Percentiles rank a stretch among this genome's conserved stretches.
Conservation (phyloP, 2,113 vertebrate species). For the Beaufortia kweichowensis region DNA sequence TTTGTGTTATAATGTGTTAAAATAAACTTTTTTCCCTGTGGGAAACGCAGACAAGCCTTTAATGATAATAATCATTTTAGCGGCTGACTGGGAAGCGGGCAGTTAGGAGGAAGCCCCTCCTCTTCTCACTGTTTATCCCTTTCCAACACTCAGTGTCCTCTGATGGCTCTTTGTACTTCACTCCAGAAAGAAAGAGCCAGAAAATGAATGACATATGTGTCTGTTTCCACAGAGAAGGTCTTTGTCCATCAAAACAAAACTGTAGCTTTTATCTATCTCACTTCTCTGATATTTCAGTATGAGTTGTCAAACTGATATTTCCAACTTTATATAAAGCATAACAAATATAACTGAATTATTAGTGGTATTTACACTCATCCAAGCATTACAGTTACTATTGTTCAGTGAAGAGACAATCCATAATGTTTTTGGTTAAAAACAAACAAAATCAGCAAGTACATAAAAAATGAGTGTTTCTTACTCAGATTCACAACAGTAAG, state of each 20-base stretch:
- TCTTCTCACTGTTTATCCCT: conserved; percentile 12
- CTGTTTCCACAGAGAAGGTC: conserved; percentile 3
- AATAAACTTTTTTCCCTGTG: conserved; percentile 61
- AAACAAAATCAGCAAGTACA: no score
- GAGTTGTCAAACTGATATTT: background rate
- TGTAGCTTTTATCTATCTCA: background rate
- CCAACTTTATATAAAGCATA: background rate
- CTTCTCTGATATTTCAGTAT: background rate
- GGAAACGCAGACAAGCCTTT: conserved; percentile 50
- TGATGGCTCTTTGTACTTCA: conserved; percentile 19
- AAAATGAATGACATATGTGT: conserved; percentile 32
- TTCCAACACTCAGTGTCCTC: conserved; percentile 22
- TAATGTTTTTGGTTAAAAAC: no score
- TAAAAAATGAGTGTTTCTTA: no score
- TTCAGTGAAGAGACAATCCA: no score
- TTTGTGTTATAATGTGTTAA: conserved; percentile 64
- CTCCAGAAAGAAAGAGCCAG: conserved; percentile 21
- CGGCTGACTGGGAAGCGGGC: conserved; percentile 33
- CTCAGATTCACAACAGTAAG: no score
- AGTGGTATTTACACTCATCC: no score
- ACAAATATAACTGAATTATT: background rate
- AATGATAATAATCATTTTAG: conserved; percentile 63
- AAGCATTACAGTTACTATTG: no score
- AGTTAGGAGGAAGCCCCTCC: background rate
- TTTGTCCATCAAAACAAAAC: background rate